Evolutionary conservation across 2,113 vertebrate species (phyloP).

Genomic region (Perca schrenkii): DNA sequence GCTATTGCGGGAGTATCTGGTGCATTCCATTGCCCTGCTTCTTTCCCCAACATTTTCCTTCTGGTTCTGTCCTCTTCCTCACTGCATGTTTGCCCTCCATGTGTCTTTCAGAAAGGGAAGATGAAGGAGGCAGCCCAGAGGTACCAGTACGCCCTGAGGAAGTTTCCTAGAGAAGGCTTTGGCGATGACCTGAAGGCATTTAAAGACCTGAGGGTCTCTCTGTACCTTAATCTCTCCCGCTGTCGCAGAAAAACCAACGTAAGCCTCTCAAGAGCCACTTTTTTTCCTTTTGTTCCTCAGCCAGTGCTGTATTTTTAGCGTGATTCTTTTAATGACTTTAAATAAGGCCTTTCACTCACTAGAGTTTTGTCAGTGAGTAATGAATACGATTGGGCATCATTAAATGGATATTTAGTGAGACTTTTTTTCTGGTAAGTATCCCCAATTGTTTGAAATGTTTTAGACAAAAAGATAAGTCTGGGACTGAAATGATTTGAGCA

Average conservation of each 20-base stretch:
- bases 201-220: slow-evolving; percentile 93
- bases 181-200: slow-evolving; percentile 97
- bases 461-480: slow-evolving; percentile 2
- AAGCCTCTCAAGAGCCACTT: slow-evolving; percentile 72
- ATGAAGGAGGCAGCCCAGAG: slow-evolving; percentile 99
- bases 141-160: slow-evolving; percentile 96
- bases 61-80: slow-evolving; percentile 43
- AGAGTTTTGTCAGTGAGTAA: slow-evolving; percentile 9
- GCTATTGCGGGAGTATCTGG: slow-evolving; percentile 48
- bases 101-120: slow-evolving; percentile 92
- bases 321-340: slow-evolving; percentile 3
- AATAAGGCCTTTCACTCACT: neutral
- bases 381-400: slow-evolving; percentile 3
- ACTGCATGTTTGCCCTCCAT: slow-evolving; percentile 44
- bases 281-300: slow-evolving; percentile 1
- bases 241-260: slow-evolving; percentile 99
- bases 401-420: slow-evolving; percentile 4
- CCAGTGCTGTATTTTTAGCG: neutral
- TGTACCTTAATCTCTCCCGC: slow-evolving; percentile 96
- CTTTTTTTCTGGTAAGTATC: neutral
- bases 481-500: slow-evolving; percentile 24
- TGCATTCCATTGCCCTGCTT: slow-evolving; percentile 7
- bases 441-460: slow-evolving; percentile 19
- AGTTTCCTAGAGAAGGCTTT: slow-evolving; percentile 96
- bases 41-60: slow-evolving; percentile 5